Base-by-base conservation (phyloP, 2,797 vertebrate species). In the Peromyscus attwateri region DNA sequence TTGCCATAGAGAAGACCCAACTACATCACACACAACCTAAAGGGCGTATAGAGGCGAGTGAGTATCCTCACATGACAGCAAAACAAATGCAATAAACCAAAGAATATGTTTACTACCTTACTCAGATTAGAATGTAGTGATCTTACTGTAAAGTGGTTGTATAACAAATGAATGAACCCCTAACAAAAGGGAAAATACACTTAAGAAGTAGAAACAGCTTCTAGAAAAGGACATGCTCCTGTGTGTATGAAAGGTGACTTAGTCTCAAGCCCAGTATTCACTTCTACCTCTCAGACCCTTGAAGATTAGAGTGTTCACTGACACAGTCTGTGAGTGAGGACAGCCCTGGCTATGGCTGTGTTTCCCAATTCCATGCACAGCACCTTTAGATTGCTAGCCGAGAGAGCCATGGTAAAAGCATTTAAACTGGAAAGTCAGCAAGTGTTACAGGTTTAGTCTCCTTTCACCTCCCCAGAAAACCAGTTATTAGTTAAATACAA, bases 121-220 rank as follows among this genome's bases (percentile, higher is more conserved):
- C 40, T 82, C 31, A n/a, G 76, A 40, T 40, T 64, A 92, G 75
- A 52, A 71, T 8, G 13, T 83, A 12, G 43, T 49, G 40, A 29
- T 57, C 77, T 82, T 60, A 80, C 37, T 66, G 19, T 23, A 88
- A 82, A 91, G 12, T 68, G 34, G 64, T 89, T 94, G 73, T 40
- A 66, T 37, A 95, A 70, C 83, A 60, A 84, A 95, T 46, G 81
- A 55, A 64, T 60, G 5, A 34, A 77, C 29, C 13, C 25, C 19
- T 19, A 73, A 49, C 9, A n/a, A 62, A 93, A 60, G 80, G 31
- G 80, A 83, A 95, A 94, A 68, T 64, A n/a, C 12, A 92, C 21
- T n/a, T 19, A 7, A 68, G 34, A 27, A 82, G n/a, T n/a, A 87
- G 21, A 70, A 52, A 52, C 46, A 70, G 46, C 31, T n/a, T 49